phyloP scores from a whole-genome alignment of 2,888 invertebrate species.

The Sinelater perroti region DNA sequence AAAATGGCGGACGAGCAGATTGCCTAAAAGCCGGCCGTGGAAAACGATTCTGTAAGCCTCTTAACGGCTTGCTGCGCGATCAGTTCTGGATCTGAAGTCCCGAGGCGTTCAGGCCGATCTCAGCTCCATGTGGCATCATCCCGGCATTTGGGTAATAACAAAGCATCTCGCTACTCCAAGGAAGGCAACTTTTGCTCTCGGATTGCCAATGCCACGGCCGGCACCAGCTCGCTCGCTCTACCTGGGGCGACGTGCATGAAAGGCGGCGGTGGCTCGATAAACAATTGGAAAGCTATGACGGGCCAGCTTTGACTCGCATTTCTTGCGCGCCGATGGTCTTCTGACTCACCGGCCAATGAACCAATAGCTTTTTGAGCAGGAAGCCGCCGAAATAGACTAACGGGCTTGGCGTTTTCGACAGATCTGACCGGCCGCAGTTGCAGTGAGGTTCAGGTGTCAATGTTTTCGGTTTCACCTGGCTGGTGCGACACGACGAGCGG shows the following conservation, averaged over 20 bases:
- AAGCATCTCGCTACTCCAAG: constrained; percentile 3
- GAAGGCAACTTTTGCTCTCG: constrained; percentile 7
- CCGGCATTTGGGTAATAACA: constrained; percentile 12
- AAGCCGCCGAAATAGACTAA: constrained; percentile 20
- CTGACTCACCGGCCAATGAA: constrained; percentile 28
- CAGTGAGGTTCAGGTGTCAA: not conserved
- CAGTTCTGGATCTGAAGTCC: no score
- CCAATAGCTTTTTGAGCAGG: constrained; percentile 26
- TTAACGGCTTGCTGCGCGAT: no score
- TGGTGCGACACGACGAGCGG: no score
- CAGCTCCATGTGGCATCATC: not conserved
- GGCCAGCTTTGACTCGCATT: not conserved
- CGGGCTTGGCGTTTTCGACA: constrained; percentile 1
- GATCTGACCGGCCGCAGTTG: not conserved
- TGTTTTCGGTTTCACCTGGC: not conserved
- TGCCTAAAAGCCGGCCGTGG: no score
- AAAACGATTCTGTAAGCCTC: no score
- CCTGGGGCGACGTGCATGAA: not conserved
- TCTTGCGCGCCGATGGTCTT: constrained; percentile 5
- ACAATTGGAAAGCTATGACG: constrained; percentile 4
- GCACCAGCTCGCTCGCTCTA: not conserved
- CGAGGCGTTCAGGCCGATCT: no score
- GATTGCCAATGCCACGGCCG: constrained; percentile 17
- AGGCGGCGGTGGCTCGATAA: not conserved
- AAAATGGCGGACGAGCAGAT: no score